Evolutionary conservation across 2,888 invertebrate species (phyloP).

Genomic region (Mylabris sibirica): DNA sequence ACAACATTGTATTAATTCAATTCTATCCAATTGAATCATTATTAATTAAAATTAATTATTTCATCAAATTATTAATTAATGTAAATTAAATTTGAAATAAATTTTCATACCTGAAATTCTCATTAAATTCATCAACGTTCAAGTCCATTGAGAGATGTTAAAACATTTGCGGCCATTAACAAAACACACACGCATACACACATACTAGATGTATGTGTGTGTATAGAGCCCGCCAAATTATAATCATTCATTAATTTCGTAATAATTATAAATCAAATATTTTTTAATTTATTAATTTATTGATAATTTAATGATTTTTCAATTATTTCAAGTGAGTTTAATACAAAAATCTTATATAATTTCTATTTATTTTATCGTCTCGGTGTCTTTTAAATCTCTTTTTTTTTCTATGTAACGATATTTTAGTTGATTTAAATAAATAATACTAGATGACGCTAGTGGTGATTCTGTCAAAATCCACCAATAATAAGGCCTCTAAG

Average conservation of each 20-base stretch:
- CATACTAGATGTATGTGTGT: neutral
- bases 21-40: neutral
- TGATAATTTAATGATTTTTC: neutral
- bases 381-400: no score
- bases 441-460: neutral
- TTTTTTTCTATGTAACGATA: constrained; percentile 1
- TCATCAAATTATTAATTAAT: constrained; percentile 17
- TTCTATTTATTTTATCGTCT: neutral
- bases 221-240: constrained; percentile 3
- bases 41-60: neutral
- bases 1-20: neutral
- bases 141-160: constrained; percentile 54
- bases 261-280: neutral
- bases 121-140: constrained; percentile 47
- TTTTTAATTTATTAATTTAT: neutral
- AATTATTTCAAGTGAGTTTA: neutral
- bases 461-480: neutral
- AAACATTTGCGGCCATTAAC: constrained; percentile 58
- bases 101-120: constrained; percentile 42
- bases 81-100: constrained; percentile 26
- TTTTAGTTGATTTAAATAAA: neutral
- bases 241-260: neutral
- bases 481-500: neutral
- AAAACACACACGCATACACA: neutral
- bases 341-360: neutral